A percentile compares a stretch with the other conserved stretches of the same genome.
Conservation (phyloP, 2,888 invertebrate species). For the Tinea pellionella region DNA sequence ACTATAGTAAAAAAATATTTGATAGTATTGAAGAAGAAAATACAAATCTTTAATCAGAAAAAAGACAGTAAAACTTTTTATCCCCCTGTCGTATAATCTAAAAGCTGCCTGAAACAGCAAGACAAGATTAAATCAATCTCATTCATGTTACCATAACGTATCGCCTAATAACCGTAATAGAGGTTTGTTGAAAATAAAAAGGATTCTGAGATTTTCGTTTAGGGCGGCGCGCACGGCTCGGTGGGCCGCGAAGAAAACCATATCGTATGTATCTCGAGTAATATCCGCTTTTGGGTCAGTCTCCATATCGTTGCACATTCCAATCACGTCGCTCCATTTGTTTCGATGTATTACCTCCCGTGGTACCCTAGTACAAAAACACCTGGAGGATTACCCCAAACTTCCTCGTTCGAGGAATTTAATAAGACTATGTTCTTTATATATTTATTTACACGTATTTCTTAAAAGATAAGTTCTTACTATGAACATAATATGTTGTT, state of each 20-base stretch:
- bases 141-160: neutral
- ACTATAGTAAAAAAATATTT: too few relatives aligned
- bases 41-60: too few relatives aligned
- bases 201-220: slow-evolving; percentile 19
- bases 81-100: neutral
- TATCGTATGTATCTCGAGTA: slow-evolving; percentile 23
- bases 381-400: slow-evolving; percentile 10
- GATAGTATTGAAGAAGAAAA: too few relatives aligned
- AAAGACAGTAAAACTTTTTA: neutral
- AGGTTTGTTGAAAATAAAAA: slow-evolving; percentile 29
- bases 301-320: slow-evolving; percentile 26
- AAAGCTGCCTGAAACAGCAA: neutral
- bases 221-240: slow-evolving; percentile 26
- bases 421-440: neutral
- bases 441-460: too few relatives aligned
- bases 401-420: slow-evolving; percentile 2
- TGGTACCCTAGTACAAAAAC: neutral
- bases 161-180: slow-evolving; percentile 12
- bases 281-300: slow-evolving; percentile 32
- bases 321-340: slow-evolving; percentile 56
- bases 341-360: slow-evolving; percentile 29
- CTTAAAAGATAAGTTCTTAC: too few relatives aligned
- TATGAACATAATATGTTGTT: too few relatives aligned
- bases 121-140: neutral
- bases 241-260: slow-evolving; percentile 15